Evolutionary conservation across 2,113 vertebrate genomes (phyloP), one percentile per base, ranked within the genome.

Genomic region (Dinomys branickii): DNA sequence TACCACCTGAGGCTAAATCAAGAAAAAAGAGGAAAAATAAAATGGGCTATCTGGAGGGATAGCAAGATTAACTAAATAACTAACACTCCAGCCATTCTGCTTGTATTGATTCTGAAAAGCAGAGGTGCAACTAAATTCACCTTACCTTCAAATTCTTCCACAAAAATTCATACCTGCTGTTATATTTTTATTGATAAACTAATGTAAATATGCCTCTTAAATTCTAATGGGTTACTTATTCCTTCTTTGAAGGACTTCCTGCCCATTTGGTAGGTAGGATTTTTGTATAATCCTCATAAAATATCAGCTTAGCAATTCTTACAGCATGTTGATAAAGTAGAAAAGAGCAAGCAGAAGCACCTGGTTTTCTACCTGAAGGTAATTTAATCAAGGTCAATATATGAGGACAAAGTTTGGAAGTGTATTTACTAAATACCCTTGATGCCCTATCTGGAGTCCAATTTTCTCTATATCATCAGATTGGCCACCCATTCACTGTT

Each of bases 111-210:
- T 88, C 73, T 54, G 63, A 63, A 85, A 94, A 82, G 47, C 3
- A 81, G 33, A 88, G 41, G 50, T 85, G 52, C n/a, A 88, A 38
- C 35, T n/a, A 80, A 82, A 91, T 91, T 90, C 24, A 38, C 22
- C 54, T 75, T 67, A 56, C n/a, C 54, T 90, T 90, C 77, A 82
- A 90, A 84, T 85, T 35, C 77, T 94, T 59, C 88, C 71, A 71
- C 47, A 94, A 83, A 90, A 94, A 89, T 94, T 86, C 56, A 73
- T 52, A 83, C 41, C 50, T 80, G 44, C 17, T 67, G 82, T 94
- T 93, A 71, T 92, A 54, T 33, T 82, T 95, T 85, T 93, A 94
- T 94, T 94, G 85, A 96, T 71, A 93, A 96, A 95, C 89, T 52
- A 78, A 69, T 91, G 26, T 33, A 94, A 89, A 93, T 41, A 63